Percentiles rank a stretch among this genome's conserved stretches.
Conservation (phyloP, 2,797 vertebrate genomes). For the Adrianichthys oophorus region DNA sequence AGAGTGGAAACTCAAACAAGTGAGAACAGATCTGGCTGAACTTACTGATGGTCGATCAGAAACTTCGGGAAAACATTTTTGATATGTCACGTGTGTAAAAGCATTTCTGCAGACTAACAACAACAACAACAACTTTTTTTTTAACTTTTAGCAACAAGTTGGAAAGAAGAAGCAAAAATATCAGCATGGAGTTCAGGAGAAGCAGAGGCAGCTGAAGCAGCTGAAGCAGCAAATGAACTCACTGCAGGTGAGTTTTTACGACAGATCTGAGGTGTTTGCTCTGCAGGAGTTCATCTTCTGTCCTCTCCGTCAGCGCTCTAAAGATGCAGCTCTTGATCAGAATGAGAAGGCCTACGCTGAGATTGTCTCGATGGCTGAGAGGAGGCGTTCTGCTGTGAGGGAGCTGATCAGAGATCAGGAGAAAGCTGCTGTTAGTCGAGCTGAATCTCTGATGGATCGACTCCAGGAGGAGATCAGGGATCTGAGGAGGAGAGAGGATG, state of each 20-base stretch:
- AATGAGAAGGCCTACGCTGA: conserved; percentile 41
- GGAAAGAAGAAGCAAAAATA: conserved; percentile 55
- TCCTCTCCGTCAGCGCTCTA: conserved; percentile 19
- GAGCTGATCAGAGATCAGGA: conserved; percentile 42
- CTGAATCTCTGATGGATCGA: conserved; percentile 6
- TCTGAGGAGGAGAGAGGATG: conserved; percentile 35
- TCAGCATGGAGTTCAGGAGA: conserved; percentile 57
- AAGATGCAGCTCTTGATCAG: conserved; percentile 24
- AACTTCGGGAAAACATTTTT: not conserved
- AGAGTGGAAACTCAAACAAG: conserved; percentile 79
- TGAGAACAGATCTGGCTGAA: conserved; percentile 36
- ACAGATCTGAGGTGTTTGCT: not conserved
- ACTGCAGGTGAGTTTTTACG: conserved; percentile 29
- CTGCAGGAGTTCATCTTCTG: not conserved
- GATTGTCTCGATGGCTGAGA: conserved; percentile 40
- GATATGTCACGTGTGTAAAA: not conserved
- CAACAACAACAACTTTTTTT: conserved; percentile 2
- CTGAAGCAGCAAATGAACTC: conserved; percentile 49
- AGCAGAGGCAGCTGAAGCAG: conserved; percentile 55
- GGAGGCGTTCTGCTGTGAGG: conserved; percentile 24
- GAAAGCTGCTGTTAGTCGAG: conserved; percentile 20
- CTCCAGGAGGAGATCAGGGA: conserved; percentile 42
- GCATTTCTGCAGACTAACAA: not conserved
- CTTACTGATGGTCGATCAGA: not conserved
- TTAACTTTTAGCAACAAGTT: conserved; percentile 59